Evolutionary conservation across 2,888 invertebrate genomes (phyloP), one percentile per base, ranked within the genome.

Genomic region (Drosophila kuntzei): DNA sequence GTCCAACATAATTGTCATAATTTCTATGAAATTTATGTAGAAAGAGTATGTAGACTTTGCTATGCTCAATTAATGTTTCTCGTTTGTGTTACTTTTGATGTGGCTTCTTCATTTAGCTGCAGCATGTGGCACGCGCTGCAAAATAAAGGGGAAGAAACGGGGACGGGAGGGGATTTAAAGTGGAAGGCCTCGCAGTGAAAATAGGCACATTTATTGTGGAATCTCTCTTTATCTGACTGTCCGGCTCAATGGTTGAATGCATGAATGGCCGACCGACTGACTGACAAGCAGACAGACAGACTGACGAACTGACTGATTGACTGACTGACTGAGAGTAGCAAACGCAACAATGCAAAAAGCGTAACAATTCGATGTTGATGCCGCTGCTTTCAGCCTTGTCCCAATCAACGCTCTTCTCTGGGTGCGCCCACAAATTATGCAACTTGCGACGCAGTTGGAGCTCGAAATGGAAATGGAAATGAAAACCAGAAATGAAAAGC

Each of bases 401-500:
- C 76, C 80, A 79, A 82, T 85, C 86, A 70, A 53, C 70, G 75
- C 68, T 76, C 66, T 84, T 71, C 68, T 76, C 66, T 84, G 79
- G 87, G 43, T 62, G 87, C 66, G 70, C 80, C 83, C 66, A 75
- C 79, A 78, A 78, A 78, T 88, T 77, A 83, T 83, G 83, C 89
- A 88, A 88, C 75, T 73, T 65, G 75, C 79, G 70, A 80, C 63
- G 63, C 60, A 67, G 73, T 73, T 51, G 63, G 71, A 64, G 58
- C 75, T 54, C 62, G 58, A 64, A 71, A 83, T 86, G 67, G 57
- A 88, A 84, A 80, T 87, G 71, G 64, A 77, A 80, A 80, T 80
- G 81, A 64, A 85, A 88, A 81, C 77, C 79, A 80, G 84, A 82
- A 88, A 88, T 80, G 81, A 89, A 79, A 83, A 89, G 82, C 84